phyloP scores from a whole-genome alignment of 2,113 vertebrate genomes.

The Entelurus aequoreus region DNA sequence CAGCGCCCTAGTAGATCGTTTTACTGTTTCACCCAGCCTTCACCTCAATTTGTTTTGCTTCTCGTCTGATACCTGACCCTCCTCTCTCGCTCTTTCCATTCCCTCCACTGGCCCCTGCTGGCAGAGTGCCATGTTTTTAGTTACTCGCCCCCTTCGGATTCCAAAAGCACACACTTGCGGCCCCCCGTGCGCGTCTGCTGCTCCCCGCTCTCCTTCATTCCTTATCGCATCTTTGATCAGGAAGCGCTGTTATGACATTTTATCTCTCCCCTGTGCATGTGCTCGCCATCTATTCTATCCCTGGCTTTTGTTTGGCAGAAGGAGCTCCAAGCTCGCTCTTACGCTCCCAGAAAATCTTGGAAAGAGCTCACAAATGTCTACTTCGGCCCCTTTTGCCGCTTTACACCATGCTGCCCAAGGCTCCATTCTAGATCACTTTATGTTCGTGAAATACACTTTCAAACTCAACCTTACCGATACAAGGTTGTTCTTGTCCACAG shows the following conservation, averaged over 20 bases:
- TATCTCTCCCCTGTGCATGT: constrained; percentile 39
- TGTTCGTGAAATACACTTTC: not conserved
- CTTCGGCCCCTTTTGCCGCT: too few species aligned
- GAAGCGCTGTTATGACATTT: constrained; percentile 52
- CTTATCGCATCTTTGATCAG: constrained; percentile 56
- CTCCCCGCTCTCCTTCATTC: not conserved
- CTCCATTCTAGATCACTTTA: not conserved
- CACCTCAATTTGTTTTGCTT: constrained; percentile 47
- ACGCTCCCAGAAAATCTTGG: constrained; percentile 40
- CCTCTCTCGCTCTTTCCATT: constrained; percentile 26
- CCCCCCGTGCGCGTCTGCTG: not conserved
- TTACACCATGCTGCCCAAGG: not conserved
- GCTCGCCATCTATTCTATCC: constrained; percentile 47
- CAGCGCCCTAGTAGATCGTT: constrained; percentile 10
- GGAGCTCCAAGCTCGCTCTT: constrained; percentile 38
- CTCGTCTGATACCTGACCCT: constrained; percentile 49
- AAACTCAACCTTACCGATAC: too few species aligned
- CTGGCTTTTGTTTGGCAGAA: constrained; percentile 53
- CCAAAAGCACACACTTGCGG: constrained; percentile 20
- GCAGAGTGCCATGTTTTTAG: constrained; percentile 49
- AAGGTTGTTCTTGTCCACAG: too few species aligned
- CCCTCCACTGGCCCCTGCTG: constrained; percentile 56
- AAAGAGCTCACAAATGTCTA: constrained; percentile 11
- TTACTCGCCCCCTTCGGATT: constrained; percentile 38
- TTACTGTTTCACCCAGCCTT: constrained; percentile 56